Evolutionary conservation across 2,888 invertebrate species (phyloP).

Genomic region (Sesia bembeciformis): DNA sequence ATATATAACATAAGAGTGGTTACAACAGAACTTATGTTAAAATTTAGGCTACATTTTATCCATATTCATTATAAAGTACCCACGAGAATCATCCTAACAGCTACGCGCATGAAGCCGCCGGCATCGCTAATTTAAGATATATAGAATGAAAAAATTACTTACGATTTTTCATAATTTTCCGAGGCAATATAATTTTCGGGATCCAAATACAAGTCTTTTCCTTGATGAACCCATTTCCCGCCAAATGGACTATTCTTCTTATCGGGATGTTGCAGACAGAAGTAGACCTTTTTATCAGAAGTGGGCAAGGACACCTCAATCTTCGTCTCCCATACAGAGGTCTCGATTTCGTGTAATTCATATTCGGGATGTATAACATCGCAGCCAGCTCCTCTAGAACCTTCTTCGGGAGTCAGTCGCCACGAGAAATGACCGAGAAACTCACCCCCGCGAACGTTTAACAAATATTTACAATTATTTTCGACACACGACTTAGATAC

Average conservation of each 20-base stretch:
- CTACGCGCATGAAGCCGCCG: background rate
- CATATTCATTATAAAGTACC: no score
- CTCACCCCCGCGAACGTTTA: constrained; percentile 50
- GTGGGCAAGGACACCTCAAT: constrained; percentile 41
- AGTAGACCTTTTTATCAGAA: constrained; percentile 36
- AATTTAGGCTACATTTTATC: no score
- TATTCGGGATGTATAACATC: constrained; percentile 49
- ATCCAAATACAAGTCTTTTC: constrained; percentile 50
- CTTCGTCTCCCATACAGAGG: constrained; percentile 33
- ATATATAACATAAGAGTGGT: no score
- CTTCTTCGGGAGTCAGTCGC: constrained; percentile 48
- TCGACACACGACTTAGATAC: constrained; percentile 32
- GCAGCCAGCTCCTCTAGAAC: constrained; percentile 41
- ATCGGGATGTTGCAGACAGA: constrained; percentile 40
- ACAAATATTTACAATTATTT: constrained; percentile 62
- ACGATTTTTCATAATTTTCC: constrained; percentile 3
- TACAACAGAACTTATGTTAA: no score
- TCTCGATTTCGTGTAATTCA: constrained; percentile 47
- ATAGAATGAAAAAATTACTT: background rate
- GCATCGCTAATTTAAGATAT: background rate
- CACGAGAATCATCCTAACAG: background rate
- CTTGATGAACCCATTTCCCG: constrained; percentile 70
- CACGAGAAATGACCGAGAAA: constrained; percentile 58
- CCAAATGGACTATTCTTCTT: constrained; percentile 33
- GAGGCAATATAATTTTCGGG: constrained; percentile 23